These are phyloP conservation scores for Ylistrum balloti DNA, from an alignment of 1,140 invertebrate genomes.

Conservation along the genomic window DNA sequence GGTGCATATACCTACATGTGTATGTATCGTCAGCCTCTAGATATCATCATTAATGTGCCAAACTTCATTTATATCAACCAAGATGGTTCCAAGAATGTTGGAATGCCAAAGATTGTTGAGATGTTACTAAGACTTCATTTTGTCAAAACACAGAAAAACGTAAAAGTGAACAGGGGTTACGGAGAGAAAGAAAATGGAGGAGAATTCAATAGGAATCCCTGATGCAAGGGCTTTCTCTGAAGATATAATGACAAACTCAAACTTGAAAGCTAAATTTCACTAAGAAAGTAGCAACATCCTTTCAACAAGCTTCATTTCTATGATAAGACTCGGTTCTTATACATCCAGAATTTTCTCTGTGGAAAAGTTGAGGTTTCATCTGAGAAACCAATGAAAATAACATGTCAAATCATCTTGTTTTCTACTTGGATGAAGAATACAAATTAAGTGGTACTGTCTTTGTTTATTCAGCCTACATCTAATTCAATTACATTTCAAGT, in stretches of 20 bases:
- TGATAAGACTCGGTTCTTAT: not conserved
- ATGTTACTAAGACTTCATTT: not conserved
- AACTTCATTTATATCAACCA: constrained; percentile 39
- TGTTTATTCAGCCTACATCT: not conserved
- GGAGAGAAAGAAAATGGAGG: not conserved
- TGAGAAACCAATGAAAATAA: not conserved
- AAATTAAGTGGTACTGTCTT: not conserved
- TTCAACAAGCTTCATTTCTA: not conserved
- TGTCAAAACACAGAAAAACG: not conserved
- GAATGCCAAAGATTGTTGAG: constrained; percentile 29
- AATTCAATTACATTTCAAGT: no score
- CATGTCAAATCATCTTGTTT: not conserved
- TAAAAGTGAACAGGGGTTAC: not conserved
- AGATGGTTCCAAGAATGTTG: not conserved
- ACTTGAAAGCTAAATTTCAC: not conserved
- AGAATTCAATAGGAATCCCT: no score
- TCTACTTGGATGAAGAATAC: not conserved
- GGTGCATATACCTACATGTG: constrained; percentile 11
- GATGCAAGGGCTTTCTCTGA: no score
- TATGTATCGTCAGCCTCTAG: not conserved
- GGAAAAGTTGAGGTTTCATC: not conserved
- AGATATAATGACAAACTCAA: constrained; percentile 4
- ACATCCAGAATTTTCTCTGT: no score
- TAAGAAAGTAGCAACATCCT: not conserved
- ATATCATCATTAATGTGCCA: constrained; percentile 39